Conservation (phyloP, 2,113 vertebrate species). For the Atrichornis clamosus region DNA sequence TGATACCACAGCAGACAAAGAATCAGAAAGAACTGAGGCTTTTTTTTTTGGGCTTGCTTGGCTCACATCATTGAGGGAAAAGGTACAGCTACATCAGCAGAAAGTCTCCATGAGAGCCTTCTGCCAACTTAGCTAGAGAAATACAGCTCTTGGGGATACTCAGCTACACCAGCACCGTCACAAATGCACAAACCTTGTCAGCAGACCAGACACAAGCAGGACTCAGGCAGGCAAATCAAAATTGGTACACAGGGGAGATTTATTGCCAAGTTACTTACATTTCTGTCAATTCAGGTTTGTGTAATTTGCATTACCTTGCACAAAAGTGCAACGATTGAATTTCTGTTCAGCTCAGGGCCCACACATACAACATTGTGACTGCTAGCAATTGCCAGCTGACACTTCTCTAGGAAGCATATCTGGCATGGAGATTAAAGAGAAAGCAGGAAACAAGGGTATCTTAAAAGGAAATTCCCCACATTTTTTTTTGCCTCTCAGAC, state of each 20-base stretch:
- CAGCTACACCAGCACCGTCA: not conserved
- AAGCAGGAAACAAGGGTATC: constrained; percentile 14
- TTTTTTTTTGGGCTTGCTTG: not conserved
- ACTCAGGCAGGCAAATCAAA: not conserved
- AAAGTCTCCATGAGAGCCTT: not conserved
- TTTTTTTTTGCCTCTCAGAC: not conserved
- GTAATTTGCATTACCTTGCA: not conserved
- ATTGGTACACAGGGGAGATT: not conserved
- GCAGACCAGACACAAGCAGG: not conserved
- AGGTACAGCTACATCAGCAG: not conserved
- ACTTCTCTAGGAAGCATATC: not conserved
- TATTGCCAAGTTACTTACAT: not conserved
- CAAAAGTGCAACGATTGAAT: not conserved
- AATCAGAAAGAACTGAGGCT: not conserved
- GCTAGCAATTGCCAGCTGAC: not conserved
- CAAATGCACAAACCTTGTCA: not conserved
- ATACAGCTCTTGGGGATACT: not conserved
- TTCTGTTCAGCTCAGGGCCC: not conserved
- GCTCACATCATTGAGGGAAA: not conserved
- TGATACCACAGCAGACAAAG: not conserved
- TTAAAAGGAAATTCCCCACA: constrained; percentile 36
- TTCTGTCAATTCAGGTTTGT: not conserved
- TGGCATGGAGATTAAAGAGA: constrained; percentile 7
- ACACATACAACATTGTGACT: not conserved
- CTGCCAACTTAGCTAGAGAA: not conserved